Conservation (phyloP, 2,888 invertebrate genomes). For the Steinernema carpocapsae region DNA sequence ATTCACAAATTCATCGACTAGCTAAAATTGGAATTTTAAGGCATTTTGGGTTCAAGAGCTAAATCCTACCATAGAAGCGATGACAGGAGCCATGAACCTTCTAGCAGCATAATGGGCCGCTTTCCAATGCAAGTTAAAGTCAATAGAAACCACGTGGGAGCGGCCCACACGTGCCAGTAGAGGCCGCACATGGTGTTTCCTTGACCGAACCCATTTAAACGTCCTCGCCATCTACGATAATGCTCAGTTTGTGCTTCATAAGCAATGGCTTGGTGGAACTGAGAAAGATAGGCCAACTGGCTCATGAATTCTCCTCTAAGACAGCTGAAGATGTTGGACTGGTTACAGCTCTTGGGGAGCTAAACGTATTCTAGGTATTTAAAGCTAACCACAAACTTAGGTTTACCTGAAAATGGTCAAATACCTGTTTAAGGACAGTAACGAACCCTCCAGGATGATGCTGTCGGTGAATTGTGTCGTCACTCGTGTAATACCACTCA, state of each 20-base stretch:
- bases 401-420: constrained; percentile 60
- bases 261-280: constrained; percentile 85
- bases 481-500: constrained; percentile 49
- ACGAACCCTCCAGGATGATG: constrained; percentile 81
- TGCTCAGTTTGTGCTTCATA: constrained; percentile 71
- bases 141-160: constrained; percentile 91
- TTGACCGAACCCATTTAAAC: constrained; percentile 70
- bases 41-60: background rate
- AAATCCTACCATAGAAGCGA: constrained; percentile 68
- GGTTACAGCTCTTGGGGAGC: constrained; percentile 46
- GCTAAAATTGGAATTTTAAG: constrained; percentile 43
- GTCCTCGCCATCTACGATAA: constrained; percentile 58
- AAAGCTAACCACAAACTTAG: background rate
- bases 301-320: constrained; percentile 6
- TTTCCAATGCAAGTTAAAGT: constrained; percentile 82
- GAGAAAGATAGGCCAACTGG: constrained; percentile 74
- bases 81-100: constrained; percentile 78
- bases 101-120: constrained; percentile 87
- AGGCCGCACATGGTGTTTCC: constrained; percentile 91
- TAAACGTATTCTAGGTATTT: background rate
- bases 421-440: constrained; percentile 56
- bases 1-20: constrained; percentile 38
- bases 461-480: constrained; percentile 72
- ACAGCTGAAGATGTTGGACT: constrained; percentile 47
- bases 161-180: constrained; percentile 98